A percentile compares a stretch with the other conserved stretches of the same genome.
Evolutionary conservation across 2,113 vertebrate genomes (phyloP).

Genomic region (Hydrolagus affinis): DNA sequence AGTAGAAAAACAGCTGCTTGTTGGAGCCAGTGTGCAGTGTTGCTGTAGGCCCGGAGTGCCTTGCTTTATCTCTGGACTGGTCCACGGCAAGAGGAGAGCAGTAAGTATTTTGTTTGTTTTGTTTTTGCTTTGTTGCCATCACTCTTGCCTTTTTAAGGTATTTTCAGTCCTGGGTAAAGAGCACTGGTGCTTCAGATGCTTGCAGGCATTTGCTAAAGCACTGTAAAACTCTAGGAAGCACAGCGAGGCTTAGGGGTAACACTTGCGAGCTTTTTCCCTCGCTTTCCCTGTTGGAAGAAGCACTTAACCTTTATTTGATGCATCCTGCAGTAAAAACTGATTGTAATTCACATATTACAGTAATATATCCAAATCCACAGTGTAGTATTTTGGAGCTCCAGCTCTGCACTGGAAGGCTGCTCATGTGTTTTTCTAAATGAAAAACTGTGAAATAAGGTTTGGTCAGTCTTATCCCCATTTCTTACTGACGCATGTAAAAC

Average conservation of each 20-base stretch:
- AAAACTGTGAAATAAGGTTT: too few relatives aligned
- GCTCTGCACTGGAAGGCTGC: too few relatives aligned
- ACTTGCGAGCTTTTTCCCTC: not conserved
- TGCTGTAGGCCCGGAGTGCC: conserved; percentile 55
- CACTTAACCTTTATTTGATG: too few relatives aligned
- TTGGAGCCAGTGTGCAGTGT: conserved; percentile 56
- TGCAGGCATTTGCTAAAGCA: not conserved
- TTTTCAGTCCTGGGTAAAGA: not conserved
- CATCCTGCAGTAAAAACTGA: too few relatives aligned
- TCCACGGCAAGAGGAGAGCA: conserved; percentile 70
- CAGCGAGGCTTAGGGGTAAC: not conserved
- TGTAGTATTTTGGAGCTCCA: too few relatives aligned
- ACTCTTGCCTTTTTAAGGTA: not conserved
- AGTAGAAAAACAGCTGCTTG: conserved; percentile 61
- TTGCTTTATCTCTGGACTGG: conserved; percentile 89
- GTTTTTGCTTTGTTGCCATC: not conserved
- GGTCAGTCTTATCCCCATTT: too few relatives aligned
- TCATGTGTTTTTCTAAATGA: too few relatives aligned
- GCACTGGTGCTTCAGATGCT: not conserved
- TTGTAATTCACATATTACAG: too few relatives aligned
- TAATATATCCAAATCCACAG: too few relatives aligned
- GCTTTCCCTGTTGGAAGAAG: too few relatives aligned
- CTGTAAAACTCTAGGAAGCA: not conserved
- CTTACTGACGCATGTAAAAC: too few relatives aligned
- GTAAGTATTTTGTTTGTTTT: conserved; percentile 48